Evolutionary conservation across 1,140 invertebrate species (phyloP).

Genomic region (Bombus waltoni): DNA sequence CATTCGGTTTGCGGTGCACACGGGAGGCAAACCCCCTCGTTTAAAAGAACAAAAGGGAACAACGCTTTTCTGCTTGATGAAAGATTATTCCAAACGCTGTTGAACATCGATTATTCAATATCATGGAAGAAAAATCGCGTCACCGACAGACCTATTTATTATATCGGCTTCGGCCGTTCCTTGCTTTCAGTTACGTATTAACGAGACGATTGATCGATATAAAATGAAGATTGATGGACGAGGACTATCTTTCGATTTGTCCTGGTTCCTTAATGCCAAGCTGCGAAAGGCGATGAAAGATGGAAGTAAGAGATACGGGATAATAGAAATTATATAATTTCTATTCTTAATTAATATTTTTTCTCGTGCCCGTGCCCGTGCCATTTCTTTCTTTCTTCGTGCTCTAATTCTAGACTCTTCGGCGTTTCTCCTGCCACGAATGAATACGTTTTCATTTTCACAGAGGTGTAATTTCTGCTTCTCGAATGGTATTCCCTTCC

Average conservation of each 20-base stretch:
- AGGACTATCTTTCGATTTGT: neutral
- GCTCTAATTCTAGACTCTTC: neutral
- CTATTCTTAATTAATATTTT: neutral
- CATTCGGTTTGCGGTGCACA: neutral
- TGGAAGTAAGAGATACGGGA: neutral
- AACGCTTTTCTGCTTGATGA: neutral
- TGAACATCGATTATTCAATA: constrained; percentile 15
- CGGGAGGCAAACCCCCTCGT: neutral
- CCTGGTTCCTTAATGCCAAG: neutral
- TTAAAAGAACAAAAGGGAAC: neutral
- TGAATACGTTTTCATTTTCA: neutral
- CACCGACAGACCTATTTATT: neutral
- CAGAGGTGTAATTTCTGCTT: neutral
- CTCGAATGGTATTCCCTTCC: neutral
- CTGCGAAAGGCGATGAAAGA: neutral
- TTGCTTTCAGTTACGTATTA: neutral
- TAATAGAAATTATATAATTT: neutral
- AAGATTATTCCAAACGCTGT: neutral
- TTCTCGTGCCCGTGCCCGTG: neutral
- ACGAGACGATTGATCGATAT: neutral
- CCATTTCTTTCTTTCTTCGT: neutral
- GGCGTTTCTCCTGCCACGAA: neutral
- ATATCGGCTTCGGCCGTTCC: neutral
- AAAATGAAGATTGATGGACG: neutral
- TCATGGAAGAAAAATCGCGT: neutral